Base-by-base conservation (phyloP, 35 echinoderm and acorn worm genomes). In the Anneissia japonica region DNA sequence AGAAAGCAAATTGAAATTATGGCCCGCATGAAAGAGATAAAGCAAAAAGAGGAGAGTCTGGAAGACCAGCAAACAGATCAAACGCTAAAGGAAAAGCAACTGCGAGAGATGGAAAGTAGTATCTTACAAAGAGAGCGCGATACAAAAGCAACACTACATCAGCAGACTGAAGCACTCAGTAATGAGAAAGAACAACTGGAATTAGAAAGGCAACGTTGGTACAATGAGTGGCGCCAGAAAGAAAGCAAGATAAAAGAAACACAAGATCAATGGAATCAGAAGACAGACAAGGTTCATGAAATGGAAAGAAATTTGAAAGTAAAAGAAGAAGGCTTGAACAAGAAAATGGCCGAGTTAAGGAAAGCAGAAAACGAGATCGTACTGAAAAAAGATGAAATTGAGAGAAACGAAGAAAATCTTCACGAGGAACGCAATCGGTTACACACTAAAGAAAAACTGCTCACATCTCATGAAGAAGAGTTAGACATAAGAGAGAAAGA, bases 41-140 rank as follows among this genome's bases (percentile, higher is more conserved):
- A 86, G 23, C 39, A 21, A 37, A 38, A 86, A 39, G 73, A 40
- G 26, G 77, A 77, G 35, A 86, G 16, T 40, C 28, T 77, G 46
- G 46, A 55, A 17, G 84, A 86, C 30, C 35, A 55, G 34, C 34
- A 86, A 10, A 76, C 33, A 31, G 73, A 86, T 1, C 74, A 77
- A 30, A 75, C 28, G 39, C 39, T 75, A 28, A 86, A 77, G 36
- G 84, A 86, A 37, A 36, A 86, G 23, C 84, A 46, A 34, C 84
- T 73, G 39, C 76, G 74, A 34, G 84, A 86, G 73, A 26, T 77
- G 73, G 84, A 75, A 37, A 73, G 77, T 32, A 77, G 31, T 36
- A 29, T 77, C 29, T 14, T 30, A 37, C 35, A 82, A 46, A 11
- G 34, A 14, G 80, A 37, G 40, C 35, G 36, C 4, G 84, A 86